These are phyloP conservation scores for Pica pica DNA, from an alignment of 2,113 vertebrate species.

Conservation along the genomic window DNA sequence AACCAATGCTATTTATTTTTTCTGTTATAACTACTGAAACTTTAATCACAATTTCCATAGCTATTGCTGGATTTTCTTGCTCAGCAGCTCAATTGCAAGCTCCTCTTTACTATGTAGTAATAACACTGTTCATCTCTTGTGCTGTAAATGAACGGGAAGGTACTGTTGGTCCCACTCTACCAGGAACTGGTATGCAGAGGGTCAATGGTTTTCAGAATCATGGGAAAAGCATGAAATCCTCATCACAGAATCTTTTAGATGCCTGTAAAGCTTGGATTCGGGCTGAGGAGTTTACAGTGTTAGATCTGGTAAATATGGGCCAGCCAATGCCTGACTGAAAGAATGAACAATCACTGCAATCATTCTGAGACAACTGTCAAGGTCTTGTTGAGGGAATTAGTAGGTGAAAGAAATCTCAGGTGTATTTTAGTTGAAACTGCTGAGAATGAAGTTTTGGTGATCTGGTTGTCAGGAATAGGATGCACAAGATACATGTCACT, in stretches of 20 bases:
- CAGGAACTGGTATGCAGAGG: rapidly evolving
- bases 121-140: background rate
- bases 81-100: background rate
- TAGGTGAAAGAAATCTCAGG: background rate
- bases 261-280: background rate
- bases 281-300: background rate
- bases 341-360: background rate
- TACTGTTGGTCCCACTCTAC: background rate
- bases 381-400: background rate
- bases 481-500: background rate
- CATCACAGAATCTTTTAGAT: background rate
- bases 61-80: background rate
- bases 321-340: background rate
- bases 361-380: background rate
- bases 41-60: background rate
- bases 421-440: background rate
- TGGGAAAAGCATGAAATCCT: background rate
- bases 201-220: background rate
- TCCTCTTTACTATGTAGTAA: background rate
- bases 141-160: background rate
- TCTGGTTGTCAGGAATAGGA: background rate
- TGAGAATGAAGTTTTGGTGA: background rate
- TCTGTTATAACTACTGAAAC: background rate
- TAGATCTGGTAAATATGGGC: background rate
- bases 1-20: background rate